These are phyloP conservation scores for Erpornis zantholeuca DNA, from an alignment of 2,113 vertebrate genomes.

Conservation along the genomic window DNA sequence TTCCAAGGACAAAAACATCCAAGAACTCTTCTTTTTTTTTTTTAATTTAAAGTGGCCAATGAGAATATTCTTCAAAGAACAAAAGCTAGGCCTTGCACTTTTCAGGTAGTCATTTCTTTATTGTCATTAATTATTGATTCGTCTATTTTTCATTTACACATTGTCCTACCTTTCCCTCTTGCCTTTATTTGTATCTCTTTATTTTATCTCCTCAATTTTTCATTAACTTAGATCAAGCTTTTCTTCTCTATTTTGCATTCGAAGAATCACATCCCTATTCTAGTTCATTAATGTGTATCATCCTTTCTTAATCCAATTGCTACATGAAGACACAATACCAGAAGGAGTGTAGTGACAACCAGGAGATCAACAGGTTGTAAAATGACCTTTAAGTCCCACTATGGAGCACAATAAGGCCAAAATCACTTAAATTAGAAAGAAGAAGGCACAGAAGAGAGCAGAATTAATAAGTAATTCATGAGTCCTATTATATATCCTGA, in stretches of 20 bases:
- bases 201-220: slow-evolving; percentile 8
- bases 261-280: not conserved
- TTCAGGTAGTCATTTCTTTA: not conserved
- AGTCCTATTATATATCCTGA: not conserved
- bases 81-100: not conserved
- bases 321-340: not conserved
- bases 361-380: not conserved
- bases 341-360: not conserved
- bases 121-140: slow-evolving; percentile 25
- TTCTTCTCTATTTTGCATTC: not conserved
- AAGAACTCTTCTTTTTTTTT: not conserved
- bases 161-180: not conserved
- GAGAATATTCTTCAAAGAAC: not conserved
- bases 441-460: not conserved
- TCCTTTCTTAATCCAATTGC: not conserved
- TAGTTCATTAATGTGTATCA: not conserved
- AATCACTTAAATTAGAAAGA: not conserved
- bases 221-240: not conserved
- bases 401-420: not conserved
- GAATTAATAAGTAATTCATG: not conserved
- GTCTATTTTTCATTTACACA: not conserved
- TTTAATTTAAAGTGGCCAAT: not conserved
- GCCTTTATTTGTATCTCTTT: slow-evolving; percentile 4
- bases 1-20: not conserved
- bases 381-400: slow-evolving; percentile 8